These are phyloP conservation scores for Sinocyclocheilus anophthalmus DNA, from an alignment of 2,113 vertebrate genomes.

Conservation along the genomic window DNA sequence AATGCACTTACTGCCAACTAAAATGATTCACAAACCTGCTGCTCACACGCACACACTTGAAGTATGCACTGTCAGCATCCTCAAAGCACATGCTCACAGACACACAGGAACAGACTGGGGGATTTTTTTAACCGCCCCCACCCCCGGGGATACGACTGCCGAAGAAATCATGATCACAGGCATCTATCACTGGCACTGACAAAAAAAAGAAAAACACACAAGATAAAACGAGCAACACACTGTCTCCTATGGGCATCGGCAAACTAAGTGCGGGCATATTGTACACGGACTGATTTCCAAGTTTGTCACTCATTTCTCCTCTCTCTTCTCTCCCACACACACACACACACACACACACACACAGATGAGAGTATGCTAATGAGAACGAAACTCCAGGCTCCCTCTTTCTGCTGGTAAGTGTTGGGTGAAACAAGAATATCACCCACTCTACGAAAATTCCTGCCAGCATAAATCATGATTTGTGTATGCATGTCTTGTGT, in stretches of 20 bases:
- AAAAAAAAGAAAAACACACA: constrained; percentile 14
- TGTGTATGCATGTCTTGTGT: constrained; percentile 12
- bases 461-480: constrained; percentile 44
- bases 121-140: no score
- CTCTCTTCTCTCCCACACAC: neutral
- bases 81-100: constrained; percentile 7
- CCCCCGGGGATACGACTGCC: constrained; percentile 32
- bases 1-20: constrained; percentile 1
- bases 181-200: constrained; percentile 23
- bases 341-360: neutral
- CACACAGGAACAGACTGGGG: constrained; percentile 46
- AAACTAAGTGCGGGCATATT: constrained; percentile 14
- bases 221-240: constrained; percentile 27
- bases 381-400: constrained; percentile 33
- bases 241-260: constrained; percentile 30
- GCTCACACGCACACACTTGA: constrained; percentile 24
- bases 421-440: constrained; percentile 21
- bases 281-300: constrained; percentile 42
- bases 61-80: constrained; percentile 16
- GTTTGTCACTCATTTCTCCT: neutral
- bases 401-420: constrained; percentile 41
- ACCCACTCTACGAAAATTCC: constrained; percentile 14
- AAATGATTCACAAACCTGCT: neutral
- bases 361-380: constrained; percentile 33
- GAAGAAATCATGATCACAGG: constrained; percentile 35